A percentile compares a stretch with the other conserved stretches of the same genome.
Conservation (phyloP, 2,113 vertebrate species). For the Hippocampus guttulatus region DNA sequence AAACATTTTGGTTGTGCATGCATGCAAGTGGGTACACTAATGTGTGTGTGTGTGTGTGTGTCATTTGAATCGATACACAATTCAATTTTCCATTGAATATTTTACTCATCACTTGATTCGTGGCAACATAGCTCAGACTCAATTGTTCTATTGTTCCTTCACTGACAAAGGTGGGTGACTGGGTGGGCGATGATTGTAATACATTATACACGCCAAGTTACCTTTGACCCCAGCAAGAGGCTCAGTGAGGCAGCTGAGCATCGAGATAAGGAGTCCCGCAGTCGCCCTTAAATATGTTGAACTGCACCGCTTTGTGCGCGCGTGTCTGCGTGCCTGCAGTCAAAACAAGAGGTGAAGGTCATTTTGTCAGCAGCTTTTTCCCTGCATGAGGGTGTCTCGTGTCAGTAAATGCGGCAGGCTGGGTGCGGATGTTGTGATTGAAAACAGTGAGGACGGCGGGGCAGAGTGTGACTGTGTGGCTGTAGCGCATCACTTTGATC, state of each 20-base stretch:
- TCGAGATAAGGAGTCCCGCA: slow-evolving; percentile 23
- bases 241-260: slow-evolving; percentile 25
- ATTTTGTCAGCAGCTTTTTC: slow-evolving; percentile 18
- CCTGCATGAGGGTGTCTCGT: slow-evolving; percentile 14
- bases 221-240: slow-evolving; percentile 50
- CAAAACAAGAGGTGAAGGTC: slow-evolving; percentile 28
- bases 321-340: neutral
- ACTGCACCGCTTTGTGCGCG: neutral
- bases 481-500: slow-evolving; percentile 2
- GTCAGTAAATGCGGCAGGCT: slow-evolving; percentile 15
- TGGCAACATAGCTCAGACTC: neutral
- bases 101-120: neutral
- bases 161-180: neutral
- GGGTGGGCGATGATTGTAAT: neutral
- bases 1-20: no score
- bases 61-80: neutral
- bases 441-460: slow-evolving; percentile 9
- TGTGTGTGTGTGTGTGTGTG: neutral
- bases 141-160: neutral
- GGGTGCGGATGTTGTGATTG: slow-evolving; percentile 39
- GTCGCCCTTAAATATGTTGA: slow-evolving; percentile 8
- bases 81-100: neutral
- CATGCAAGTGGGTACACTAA: no score
- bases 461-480: slow-evolving; percentile 23
- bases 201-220: slow-evolving; percentile 4